phyloP scores from a whole-genome alignment of 2,888 invertebrate genomes.

The Andrena hattorfiana region DNA sequence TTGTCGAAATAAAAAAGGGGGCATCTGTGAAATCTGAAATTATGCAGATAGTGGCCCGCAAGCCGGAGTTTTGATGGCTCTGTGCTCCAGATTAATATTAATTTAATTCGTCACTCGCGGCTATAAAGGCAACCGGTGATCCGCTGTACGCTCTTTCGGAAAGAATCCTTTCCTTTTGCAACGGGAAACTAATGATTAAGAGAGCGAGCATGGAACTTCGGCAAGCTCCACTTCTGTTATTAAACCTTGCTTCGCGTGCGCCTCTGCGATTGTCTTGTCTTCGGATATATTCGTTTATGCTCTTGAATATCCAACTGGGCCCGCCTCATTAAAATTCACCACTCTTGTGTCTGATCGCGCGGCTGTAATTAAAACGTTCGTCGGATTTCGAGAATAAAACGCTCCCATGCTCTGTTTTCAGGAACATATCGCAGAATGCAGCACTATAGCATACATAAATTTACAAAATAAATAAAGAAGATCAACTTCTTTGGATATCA shows the following conservation, averaged over 20 bases:
- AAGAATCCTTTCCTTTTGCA: slow-evolving; percentile 66
- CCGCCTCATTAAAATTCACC: slow-evolving; percentile 52
- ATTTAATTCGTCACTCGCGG: slow-evolving; percentile 83
- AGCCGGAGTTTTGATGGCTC: slow-evolving; percentile 75
- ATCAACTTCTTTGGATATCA: background rate
- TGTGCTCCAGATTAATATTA: slow-evolving; percentile 83
- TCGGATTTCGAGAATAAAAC: background rate
- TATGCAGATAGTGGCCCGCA: slow-evolving; percentile 79
- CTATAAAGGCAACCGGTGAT: slow-evolving; percentile 71
- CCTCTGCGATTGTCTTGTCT: slow-evolving; percentile 45
- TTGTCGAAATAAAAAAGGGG: slow-evolving; percentile 55
- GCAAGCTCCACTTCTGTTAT: slow-evolving; percentile 43
- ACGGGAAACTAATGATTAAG: slow-evolving; percentile 80
- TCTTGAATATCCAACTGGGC: background rate
- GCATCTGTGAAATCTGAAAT: slow-evolving; percentile 77
- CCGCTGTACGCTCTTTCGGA: slow-evolving; percentile 64
- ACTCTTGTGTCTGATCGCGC: background rate
- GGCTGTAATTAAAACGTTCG: slow-evolving; percentile 48
- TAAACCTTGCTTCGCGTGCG: slow-evolving; percentile 47
- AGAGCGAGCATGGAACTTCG: slow-evolving; percentile 54
- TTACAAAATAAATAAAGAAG: background rate
- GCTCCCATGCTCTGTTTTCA: background rate
- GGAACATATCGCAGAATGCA: background rate
- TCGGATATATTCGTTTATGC: slow-evolving; percentile 11
- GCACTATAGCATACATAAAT: background rate